Evolutionary conservation across 2,113 vertebrate species (phyloP), one percentile per base, ranked within the genome.

Genomic region (Uria aalge): DNA sequence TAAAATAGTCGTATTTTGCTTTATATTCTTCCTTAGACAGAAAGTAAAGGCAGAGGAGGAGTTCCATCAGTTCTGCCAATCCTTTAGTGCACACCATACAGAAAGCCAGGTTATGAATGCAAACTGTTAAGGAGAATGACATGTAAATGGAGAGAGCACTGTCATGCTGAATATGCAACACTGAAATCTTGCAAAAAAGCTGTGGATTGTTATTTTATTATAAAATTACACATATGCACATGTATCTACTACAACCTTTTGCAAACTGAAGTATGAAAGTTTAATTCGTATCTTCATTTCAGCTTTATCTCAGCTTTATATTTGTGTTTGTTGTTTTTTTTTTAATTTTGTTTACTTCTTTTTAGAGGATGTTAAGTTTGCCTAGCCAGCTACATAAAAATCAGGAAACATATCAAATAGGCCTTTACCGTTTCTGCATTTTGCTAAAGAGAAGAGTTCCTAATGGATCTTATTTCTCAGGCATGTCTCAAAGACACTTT

Each of bases 381-480:
- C 40, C 47, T 73, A 52, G 48, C 36, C 36, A 66, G 26, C 21
- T 36, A 69, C 9, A 1, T 11, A 36, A 56, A 62, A 34, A 15
- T 8, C 48, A 52, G 0, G 0, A 13, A 45, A 60, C 4, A 1
- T 15, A 72, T 9, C 40, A 60, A 69, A 76, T 0, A 5, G 32
- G 30, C 36, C 6, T 18, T 56, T 27, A 66, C 11, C 15, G 4
- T 40, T 76, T 60, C n/a, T 23, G 27, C 18, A 13, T 24, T 83
- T 48, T 14, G 15, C 45, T 36, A 18, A 72, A 56, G 34, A 76
- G 9, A 2, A 0, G 23, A 22, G 50, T 9, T 41, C 64, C 47
- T 77, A 30, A 63, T 0, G 5, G 47, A 50, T 16, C 23, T 38
- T 15, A 26, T 23, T 74, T 63, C 68, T 50, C 36, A 38, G 7